phyloP scores from a whole-genome alignment of 1,140 invertebrate genomes.

The Diabrotica virgifera region DNA sequence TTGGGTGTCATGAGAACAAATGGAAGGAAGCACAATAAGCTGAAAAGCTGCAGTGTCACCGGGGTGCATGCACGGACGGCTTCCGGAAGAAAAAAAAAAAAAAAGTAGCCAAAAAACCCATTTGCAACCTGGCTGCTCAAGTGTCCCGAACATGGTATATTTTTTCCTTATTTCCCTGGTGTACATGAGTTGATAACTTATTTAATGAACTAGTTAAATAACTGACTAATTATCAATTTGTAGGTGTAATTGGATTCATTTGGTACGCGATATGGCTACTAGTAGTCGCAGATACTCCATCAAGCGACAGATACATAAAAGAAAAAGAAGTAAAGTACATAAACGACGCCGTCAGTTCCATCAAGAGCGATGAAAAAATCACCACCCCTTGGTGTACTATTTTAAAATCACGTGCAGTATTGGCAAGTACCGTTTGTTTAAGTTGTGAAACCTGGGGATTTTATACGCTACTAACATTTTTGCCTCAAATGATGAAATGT shows the following conservation, averaged over 20 bases:
- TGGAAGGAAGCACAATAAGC: no score
- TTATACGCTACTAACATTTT: slow-evolving; percentile 83
- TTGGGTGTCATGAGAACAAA: no score
- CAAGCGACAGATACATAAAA: slow-evolving; percentile 70
- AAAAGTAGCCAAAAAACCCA: no score
- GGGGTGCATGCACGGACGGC: no score
- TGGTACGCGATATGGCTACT: slow-evolving; percentile 70
- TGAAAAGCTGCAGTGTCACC: no score
- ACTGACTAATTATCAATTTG: slow-evolving; percentile 20
- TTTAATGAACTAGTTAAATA: neutral
- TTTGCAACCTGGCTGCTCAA: no score
- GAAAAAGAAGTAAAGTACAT: slow-evolving; percentile 75
- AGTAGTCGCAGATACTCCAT: slow-evolving; percentile 72
- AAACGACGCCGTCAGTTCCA: slow-evolving; percentile 47
- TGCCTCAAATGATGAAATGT: slow-evolving; percentile 89
- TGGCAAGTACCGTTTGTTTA: slow-evolving; percentile 85
- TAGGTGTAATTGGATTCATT: slow-evolving; percentile 61
- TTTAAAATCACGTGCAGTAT: slow-evolving; percentile 77
- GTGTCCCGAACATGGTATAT: no score
- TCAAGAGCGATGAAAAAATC: slow-evolving; percentile 46
- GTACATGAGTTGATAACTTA: neutral
- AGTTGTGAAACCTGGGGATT: slow-evolving; percentile 96
- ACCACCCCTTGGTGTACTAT: slow-evolving; percentile 77
- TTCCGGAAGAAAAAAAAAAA: no score
- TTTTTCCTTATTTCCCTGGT: no score